Evolutionary conservation across 2,113 vertebrate species (phyloP).

Genomic region (Nesogale talazaci): DNA sequence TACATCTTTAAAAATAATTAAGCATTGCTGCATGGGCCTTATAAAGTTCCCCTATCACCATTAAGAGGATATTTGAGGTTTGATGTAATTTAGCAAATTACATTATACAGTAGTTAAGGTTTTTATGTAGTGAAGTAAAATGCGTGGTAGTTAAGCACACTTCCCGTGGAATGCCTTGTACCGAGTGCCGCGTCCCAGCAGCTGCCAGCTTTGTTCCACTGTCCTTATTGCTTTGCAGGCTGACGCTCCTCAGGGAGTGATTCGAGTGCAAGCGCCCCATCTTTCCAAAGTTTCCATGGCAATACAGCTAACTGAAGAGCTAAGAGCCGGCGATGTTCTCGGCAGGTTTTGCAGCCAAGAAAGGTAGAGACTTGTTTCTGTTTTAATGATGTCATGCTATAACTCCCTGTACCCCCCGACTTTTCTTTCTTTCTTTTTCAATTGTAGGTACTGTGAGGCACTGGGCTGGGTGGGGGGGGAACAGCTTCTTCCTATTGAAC

Average conservation of each 20-base stretch:
- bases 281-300: slow-evolving; percentile 98
- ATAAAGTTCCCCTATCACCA: slow-evolving; percentile 78
- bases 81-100: slow-evolving; percentile 82
- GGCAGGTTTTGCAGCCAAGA: slow-evolving; percentile 96
- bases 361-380: slow-evolving; percentile 86
- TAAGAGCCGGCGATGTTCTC: slow-evolving; percentile 94
- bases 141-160: slow-evolving; percentile 74
- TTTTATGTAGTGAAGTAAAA: slow-evolving; percentile 81
- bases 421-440: too few species aligned
- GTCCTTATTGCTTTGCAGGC: slow-evolving; percentile 86
- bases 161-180: slow-evolving; percentile 70
- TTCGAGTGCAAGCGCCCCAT: slow-evolving; percentile 96
- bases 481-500: neutral
- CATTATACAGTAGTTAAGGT: slow-evolving; percentile 77
- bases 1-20: slow-evolving; percentile 84
- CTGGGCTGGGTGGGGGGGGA: neutral
- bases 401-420: neutral
- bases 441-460: neutral
- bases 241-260: slow-evolving; percentile 93
- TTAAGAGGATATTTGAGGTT: slow-evolving; percentile 80
- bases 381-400: slow-evolving; percentile 46
- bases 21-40: slow-evolving; percentile 76
- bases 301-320: slow-evolving; percentile 95
- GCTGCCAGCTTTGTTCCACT: slow-evolving; percentile 84
- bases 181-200: slow-evolving; percentile 80